Conservation (phyloP, 2,797 vertebrate species). For the Coluber constrictor region DNA sequence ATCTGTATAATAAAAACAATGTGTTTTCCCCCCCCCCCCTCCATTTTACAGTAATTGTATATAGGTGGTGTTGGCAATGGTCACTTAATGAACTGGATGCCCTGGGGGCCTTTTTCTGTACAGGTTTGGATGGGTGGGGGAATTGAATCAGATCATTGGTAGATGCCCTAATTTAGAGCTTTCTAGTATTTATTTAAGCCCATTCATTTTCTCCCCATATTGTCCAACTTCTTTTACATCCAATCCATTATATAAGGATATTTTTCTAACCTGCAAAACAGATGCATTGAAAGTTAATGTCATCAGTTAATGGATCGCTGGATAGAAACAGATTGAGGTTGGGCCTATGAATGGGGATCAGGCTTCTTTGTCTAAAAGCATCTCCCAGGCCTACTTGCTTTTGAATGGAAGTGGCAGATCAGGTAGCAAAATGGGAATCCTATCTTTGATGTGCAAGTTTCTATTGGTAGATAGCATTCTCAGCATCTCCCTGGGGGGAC, state of each 20-base stretch:
- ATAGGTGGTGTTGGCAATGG: constrained; percentile 22
- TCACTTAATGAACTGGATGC: neutral
- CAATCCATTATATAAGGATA: constrained; percentile 42
- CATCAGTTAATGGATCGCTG: constrained; percentile 40
- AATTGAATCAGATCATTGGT: constrained; percentile 1
- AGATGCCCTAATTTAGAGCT: constrained; percentile 69
- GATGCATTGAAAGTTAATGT: constrained; percentile 48
- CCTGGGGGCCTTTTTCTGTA: neutral
- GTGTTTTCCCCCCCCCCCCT: neutral
- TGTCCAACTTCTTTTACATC: neutral
- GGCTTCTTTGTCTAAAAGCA: constrained; percentile 45
- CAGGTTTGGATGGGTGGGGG: neutral
- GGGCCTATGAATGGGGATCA: constrained; percentile 58
- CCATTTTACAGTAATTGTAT: neutral
- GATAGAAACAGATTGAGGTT: constrained; percentile 45
- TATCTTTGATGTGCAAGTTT: constrained; percentile 9
- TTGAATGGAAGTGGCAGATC: constrained; percentile 21
- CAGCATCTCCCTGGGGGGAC: constrained; percentile 11
- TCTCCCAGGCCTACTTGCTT: constrained; percentile 55
- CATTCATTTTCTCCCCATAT: constrained; percentile 27
- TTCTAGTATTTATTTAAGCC: constrained; percentile 43
- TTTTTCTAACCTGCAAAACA: constrained; percentile 44
- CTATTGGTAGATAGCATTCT: constrained; percentile 16
- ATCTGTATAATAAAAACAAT: neutral
- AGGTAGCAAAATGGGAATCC: constrained; percentile 7